Base-by-base conservation (phyloP, 2,888 invertebrate genomes). In the Tetranychus piercei region DNA sequence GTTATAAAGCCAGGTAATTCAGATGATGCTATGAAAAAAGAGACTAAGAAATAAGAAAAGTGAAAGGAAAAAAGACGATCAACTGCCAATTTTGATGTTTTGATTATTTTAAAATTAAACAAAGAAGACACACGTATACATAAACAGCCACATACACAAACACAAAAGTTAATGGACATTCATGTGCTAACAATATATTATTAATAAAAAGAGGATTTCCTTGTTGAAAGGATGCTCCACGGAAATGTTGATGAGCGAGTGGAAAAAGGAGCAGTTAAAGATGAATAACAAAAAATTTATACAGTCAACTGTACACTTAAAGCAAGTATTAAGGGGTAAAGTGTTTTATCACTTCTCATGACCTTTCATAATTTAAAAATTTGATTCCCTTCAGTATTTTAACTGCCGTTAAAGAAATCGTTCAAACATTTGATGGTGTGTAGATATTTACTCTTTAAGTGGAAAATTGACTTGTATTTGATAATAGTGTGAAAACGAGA, bases 181-280 rank as follows among this genome's bases (percentile, higher is more conserved):
- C 66, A 66, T 66, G 18, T 66, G 20, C 6, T 18, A 66, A 66
- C 66, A 20, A 66, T 18, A 66, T 66, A 20, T 66, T 64, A 20
- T 66, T 65, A 18, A 65, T n/a, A 55, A n/a, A 23, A 74, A 72
- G 74, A 34, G 22, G 23, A 43, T 74, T 75, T 44, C 34, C 45
- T 66, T 55, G 55, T 55, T 55, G 55, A n/a, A 43, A 43, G 18
- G 73, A 55, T 55, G 55, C 55, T 55, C 55, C 55, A 55, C 55
- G 55, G 55, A 55, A 55, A 55, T 15, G 55, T 55, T 15, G 15
- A 55, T 55, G 55, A 55, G 15, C 55, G 55, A 55, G 15, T 15
- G 55, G 7, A 34, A 22, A 72, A 72, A 43, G 20, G 43, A 72
- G 34, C n/a, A 20, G 22, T 20, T 11, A 72, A 9, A 15, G 11